Base-by-base conservation (phyloP, 2,888 invertebrate species). In the Cepaea hortensis region DNA sequence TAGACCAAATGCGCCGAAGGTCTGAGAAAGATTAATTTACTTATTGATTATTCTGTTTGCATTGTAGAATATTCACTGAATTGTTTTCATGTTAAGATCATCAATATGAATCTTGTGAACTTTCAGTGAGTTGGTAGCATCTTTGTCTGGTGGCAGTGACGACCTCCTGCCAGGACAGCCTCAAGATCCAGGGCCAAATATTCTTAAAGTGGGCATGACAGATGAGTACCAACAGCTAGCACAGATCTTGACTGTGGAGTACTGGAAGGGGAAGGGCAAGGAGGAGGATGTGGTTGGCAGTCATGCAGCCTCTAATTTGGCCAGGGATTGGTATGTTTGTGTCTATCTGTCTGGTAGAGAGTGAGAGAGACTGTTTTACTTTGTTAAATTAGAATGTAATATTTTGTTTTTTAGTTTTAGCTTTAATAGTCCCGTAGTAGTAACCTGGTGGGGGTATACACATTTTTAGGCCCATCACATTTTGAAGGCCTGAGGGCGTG, bases 211-310 rank as follows among this genome's bases (percentile, higher is more conserved):
- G 35, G 35, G 35, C 3, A 46, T 15, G 48, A 23, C 55, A 23
- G 82, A 81, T 48, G 91, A 90, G 55, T 88, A 89, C 85, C 88
- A 89, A 77, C 92, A 93, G 92, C 87, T 94, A 88, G 87, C 85
- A 35, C 89, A 89, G 73, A 91, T 92, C 76, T 86, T 94, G 46
- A 91, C 93, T 6, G 90, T 91, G 18, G 92, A 93, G 87, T 94
- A 94, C 89, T 94, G 94, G 94, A 90, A 88, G 76, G 92, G 92
- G 91, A 89, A 89, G 81, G 91, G 91, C 68, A 79, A 20, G 5
- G 80, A 88, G 61, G 85, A 85, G 55, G 81, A 76, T 0, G 50
- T 55, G 65, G 82, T 84, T 11, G 89, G 89, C 50, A 72, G 79
- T 48, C 87, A 89, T 72, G 61, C 81, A 13, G 81, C 87, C 3